These are phyloP conservation scores for Pseudonaja textilis DNA, from an alignment of 2,113 vertebrate genomes.

Conservation along the genomic window DNA sequence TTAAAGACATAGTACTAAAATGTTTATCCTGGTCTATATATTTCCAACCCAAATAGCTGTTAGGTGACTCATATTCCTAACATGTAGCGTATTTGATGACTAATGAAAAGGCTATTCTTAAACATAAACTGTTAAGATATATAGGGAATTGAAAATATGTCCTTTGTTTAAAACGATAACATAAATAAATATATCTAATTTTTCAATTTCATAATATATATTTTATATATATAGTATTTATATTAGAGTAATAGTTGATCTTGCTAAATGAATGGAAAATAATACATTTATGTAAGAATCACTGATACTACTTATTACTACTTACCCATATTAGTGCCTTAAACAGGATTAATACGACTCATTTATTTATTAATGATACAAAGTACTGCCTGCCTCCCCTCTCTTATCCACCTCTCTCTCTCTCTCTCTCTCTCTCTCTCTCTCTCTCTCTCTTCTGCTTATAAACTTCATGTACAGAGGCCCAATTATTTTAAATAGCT, in stretches of 20 bases:
- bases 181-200: background rate
- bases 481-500: background rate
- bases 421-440: too few species aligned
- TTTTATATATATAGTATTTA: background rate
- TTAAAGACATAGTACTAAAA: too few species aligned
- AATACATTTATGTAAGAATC: background rate
- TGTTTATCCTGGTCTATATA: too few species aligned
- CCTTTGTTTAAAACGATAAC: background rate
- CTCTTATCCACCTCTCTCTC: too few species aligned
- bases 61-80: too few species aligned
- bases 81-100: background rate
- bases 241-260: background rate
- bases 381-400: background rate
- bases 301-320: background rate
- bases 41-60: too few species aligned
- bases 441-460: background rate
- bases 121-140: background rate
- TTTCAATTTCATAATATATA: background rate
- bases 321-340: background rate
- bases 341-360: background rate
- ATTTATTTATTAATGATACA: background rate
- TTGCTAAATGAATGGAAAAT: background rate
- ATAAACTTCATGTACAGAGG: background rate
- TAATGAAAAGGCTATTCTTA: background rate
- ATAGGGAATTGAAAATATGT: background rate